phyloP scores from a whole-genome alignment of 2,113 vertebrate species.

The Girardinichthys multiradiatus region DNA sequence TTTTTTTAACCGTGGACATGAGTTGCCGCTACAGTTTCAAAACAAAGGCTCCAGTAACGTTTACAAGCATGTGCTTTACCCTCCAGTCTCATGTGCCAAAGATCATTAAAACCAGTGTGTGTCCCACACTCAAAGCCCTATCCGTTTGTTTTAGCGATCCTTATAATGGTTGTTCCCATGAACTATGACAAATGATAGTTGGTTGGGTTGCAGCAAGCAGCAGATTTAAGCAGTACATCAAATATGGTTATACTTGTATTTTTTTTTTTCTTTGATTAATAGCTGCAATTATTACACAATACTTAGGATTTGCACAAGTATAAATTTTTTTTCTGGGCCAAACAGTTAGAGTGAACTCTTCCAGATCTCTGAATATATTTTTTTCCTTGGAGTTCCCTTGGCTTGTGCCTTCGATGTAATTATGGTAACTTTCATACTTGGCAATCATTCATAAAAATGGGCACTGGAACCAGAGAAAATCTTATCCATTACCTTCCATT shows the following conservation, averaged over 20 bases:
- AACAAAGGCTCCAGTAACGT: background rate
- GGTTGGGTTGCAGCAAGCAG: background rate
- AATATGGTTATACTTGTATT: background rate
- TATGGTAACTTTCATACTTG: constrained; percentile 15
- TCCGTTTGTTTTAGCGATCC: background rate
- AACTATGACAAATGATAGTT: background rate
- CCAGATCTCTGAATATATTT: constrained; percentile 21
- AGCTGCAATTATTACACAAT: background rate
- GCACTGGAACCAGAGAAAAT: constrained; percentile 36
- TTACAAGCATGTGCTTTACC: background rate
- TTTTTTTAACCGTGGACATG: background rate
- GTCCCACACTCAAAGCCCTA: background rate
- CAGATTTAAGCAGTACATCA: background rate
- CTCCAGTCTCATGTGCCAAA: background rate
- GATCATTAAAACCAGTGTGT: background rate
- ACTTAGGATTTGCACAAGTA: background rate
- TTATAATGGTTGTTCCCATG: background rate
- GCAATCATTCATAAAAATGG: constrained; percentile 49
- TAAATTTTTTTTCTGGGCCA: background rate
- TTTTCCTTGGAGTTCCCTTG: constrained; percentile 31
- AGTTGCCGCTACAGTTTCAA: background rate
- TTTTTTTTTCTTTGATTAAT: background rate
- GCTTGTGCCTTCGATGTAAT: constrained; percentile 12
- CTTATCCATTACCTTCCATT: constrained; percentile 73
- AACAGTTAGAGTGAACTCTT: constrained; percentile 1